A percentile compares a stretch with the other conserved stretches of the same genome.
phyloP scores from a whole-genome alignment of 2,797 vertebrate genomes.

The Bryconaethiops microstoma region DNA sequence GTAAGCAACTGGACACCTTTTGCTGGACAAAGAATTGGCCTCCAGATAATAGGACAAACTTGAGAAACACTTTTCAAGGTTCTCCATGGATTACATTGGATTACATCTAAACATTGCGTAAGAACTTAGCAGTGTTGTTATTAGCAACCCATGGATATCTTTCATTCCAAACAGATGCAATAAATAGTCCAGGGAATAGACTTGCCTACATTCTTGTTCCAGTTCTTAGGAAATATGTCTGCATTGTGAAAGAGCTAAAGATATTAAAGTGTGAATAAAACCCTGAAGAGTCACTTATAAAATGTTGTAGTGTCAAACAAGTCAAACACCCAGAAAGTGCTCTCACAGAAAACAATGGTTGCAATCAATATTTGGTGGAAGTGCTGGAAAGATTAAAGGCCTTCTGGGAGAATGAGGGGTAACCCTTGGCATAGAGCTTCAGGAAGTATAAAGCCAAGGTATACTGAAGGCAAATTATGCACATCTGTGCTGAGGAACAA shows the following conservation, averaged over 20 bases:
- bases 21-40: neutral
- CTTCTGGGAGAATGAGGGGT: neutral
- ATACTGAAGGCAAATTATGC: neutral
- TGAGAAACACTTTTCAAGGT: neutral
- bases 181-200: slow-evolving; percentile 22
- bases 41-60: neutral
- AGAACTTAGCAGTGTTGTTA: neutral
- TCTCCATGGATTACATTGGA: neutral
- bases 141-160: neutral
- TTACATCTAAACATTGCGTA: slow-evolving; percentile 2
- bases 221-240: slow-evolving; percentile 31
- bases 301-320: neutral
- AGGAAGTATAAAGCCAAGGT: slow-evolving; percentile 20
- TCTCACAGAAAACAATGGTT: neutral
- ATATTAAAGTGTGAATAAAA: neutral
- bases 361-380: neutral
- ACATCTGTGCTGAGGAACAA: slow-evolving; percentile 7
- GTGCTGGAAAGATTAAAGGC: neutral
- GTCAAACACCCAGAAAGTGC: neutral
- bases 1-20: slow-evolving; percentile 20
- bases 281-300: neutral
- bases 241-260: slow-evolving; percentile 3
- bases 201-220: slow-evolving; percentile 22
- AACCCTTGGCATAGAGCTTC: neutral
- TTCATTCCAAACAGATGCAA: slow-evolving; percentile 31